Conservation (phyloP, 2,888 invertebrate genomes). For the Lepidonotus clava region DNA sequence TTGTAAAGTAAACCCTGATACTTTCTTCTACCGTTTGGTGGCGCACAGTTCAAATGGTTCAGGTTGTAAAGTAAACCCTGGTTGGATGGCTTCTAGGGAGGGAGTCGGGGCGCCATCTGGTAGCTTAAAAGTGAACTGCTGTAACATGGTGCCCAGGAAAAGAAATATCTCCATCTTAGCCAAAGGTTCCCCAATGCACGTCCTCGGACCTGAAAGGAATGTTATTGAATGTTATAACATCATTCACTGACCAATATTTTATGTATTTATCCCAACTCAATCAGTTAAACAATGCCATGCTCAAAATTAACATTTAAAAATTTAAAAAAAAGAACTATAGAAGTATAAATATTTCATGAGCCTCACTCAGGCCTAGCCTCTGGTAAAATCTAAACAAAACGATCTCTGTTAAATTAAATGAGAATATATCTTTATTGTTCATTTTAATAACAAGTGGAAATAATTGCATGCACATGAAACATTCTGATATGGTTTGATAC, state of each 20-base stretch:
- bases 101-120: conserved; percentile 53
- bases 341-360: no score
- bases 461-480: no score
- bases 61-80: conserved; percentile 57
- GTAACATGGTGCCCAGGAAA: conserved; percentile 60
- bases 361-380: no score
- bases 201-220: conserved; percentile 58
- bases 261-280: no score
- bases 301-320: no score
- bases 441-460: no score
- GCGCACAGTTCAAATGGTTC: conserved; percentile 53
- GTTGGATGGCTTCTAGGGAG: conserved; percentile 43
- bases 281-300: no score
- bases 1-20: conserved; percentile 55
- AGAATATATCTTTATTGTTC: no score
- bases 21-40: neutral
- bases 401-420: no score
- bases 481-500: no score
- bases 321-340: no score
- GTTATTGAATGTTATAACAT: neutral
- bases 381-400: no score
- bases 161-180: conserved; percentile 61
- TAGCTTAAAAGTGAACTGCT: conserved; percentile 56
- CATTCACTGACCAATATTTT: neutral
- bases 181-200: conserved; percentile 61